Evolutionary conservation across 1,140 invertebrate species (phyloP), one percentile per base, ranked within the genome.

Genomic region (Caenorhabditis tropicalis): DNA sequence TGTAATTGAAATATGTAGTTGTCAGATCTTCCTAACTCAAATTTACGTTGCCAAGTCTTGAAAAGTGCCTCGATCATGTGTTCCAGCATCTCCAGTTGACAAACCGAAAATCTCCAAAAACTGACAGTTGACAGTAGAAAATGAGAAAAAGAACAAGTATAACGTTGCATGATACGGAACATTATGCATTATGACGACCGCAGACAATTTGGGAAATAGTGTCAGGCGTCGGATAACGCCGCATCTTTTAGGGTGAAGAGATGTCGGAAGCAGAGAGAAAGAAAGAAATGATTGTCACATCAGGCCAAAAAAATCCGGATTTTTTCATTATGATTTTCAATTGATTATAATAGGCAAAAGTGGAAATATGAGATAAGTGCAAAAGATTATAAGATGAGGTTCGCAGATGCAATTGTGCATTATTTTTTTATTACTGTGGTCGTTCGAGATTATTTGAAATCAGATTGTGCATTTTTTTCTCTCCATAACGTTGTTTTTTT

Each of bases 91-190:
- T 49, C 84, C 84, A 7, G 79, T 85, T 0, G 84, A 81, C 3
- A 85, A 43, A n/a, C 84, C 84, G 51, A 85, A 85, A 24, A 85
- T 82, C 79, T 85, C 84, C n/a, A 85, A 27, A 46, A 85, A 58
- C 51, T 85, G 84, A 51, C 48, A 49, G n/a, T 49, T 53, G 6
- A 58, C 79, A 48, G 36, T n/a, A 1, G 46, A 46, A 46, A 39
- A 48, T 2, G 81, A 24, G 10, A 33, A 49, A 2, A 82, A 46
- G 27, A 82, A 56, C 36, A 60, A 33, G 39, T 82, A 29, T 16
- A 65, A 43, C 33, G 51, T 56, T 58, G 56, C 56, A 31, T 65
- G 31, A 82, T 82, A 36, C 49, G 36, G 81, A 82, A 60, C 81
- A 82, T 70, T 70, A 70, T 36, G 1, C 39, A 70, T 70, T 70